These are phyloP conservation scores for Pachliopta kotzebuea DNA, from an alignment of 2,888 invertebrate species.

Conservation along the genomic window DNA sequence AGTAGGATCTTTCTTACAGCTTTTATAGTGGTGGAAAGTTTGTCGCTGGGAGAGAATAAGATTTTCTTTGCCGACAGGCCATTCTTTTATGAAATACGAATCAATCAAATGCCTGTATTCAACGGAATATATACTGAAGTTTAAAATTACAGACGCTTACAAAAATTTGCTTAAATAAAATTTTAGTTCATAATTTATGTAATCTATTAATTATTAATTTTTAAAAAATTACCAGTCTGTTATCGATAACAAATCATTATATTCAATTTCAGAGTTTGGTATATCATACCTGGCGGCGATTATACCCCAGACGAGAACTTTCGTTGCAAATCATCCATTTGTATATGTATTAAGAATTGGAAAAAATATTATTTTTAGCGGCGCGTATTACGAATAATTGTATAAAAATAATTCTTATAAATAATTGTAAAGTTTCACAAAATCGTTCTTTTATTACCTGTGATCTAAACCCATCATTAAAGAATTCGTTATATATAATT, in stretches of 20 bases:
- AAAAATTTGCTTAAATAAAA: neutral
- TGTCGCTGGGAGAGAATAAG: neutral
- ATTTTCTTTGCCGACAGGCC: slow-evolving; percentile 32
- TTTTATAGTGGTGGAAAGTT: slow-evolving; percentile 15
- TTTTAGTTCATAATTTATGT: neutral
- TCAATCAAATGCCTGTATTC: slow-evolving; percentile 31
- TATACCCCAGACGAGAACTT: slow-evolving; percentile 28
- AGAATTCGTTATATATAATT: too few species aligned
- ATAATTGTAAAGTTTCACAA: neutral
- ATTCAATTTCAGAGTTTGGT: slow-evolving; percentile 34
- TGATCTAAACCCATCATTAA: neutral
- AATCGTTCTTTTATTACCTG: neutral
- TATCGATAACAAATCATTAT: neutral
- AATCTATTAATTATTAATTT: neutral
- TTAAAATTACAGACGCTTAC: neutral
- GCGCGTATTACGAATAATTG: slow-evolving; percentile 45
- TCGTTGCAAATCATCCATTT: slow-evolving; percentile 54
- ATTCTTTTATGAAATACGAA: slow-evolving; percentile 37
- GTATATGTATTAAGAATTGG: slow-evolving; percentile 41
- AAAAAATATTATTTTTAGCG: slow-evolving; percentile 42
- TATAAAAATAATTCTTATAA: neutral
- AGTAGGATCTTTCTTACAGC: slow-evolving; percentile 9
- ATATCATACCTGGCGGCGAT: slow-evolving; percentile 35
- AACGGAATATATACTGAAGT: slow-evolving; percentile 33
- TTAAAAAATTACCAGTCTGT: neutral